Conservation (phyloP, 2,888 invertebrate genomes). For the Odontocolon sp. region DNA sequence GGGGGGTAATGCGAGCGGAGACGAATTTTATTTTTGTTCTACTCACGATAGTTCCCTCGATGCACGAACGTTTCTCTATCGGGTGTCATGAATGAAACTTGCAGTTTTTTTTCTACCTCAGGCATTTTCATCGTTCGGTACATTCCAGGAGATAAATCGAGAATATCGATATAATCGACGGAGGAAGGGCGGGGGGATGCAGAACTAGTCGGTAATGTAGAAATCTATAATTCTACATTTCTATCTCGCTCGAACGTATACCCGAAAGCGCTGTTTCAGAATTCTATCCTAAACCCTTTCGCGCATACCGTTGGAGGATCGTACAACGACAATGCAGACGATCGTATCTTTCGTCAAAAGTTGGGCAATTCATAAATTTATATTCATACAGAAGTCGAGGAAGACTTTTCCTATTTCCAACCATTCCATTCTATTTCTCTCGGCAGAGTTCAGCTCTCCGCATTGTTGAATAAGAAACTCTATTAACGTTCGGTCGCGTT, state of each 20-base stretch:
- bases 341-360: not conserved
- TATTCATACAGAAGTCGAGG: not conserved
- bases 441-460: slow-evolving; percentile 30
- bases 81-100: slow-evolving; percentile 37
- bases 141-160: slow-evolving; percentile 7
- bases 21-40: slow-evolving; percentile 19
- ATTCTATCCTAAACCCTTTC: not conserved
- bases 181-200: no score
- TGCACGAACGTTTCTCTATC: not conserved
- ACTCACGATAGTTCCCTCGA: not conserved
- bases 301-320: not conserved
- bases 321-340: not conserved
- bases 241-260: not conserved
- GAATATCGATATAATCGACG: not conserved
- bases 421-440: slow-evolving; percentile 15
- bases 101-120: slow-evolving; percentile 15
- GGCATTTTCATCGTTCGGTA: slow-evolving; percentile 16
- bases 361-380: not conserved
- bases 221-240: not conserved
- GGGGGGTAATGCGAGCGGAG: not conserved
- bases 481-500: slow-evolving; percentile 42
- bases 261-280: not conserved
- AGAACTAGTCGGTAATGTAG: not conserved
- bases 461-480: slow-evolving; percentile 55
- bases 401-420: slow-evolving; percentile 21